Conservation (phyloP, 1,140 invertebrate genomes). For the Scaptomyza graminum region DNA sequence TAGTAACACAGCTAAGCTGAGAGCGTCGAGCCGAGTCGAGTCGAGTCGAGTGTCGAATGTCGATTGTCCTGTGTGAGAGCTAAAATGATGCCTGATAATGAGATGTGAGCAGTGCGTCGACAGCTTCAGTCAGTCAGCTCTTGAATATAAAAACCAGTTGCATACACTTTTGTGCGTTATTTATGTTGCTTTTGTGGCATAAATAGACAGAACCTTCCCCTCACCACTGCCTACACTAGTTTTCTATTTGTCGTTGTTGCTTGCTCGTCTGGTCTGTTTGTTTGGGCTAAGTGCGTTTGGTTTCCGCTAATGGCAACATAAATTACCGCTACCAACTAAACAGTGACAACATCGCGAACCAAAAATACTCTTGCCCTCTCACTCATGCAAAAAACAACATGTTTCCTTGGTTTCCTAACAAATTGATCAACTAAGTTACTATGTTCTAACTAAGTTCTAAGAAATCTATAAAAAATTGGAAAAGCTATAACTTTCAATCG, state of each 20-base stretch:
- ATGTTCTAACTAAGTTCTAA: neutral
- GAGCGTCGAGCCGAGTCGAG: neutral
- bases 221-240: neutral
- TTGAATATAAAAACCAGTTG: conserved; percentile 70
- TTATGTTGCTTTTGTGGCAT: conserved; percentile 70
- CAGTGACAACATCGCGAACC: conserved; percentile 44
- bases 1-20: conserved; percentile 24
- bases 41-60: conserved; percentile 25
- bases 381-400: neutral
- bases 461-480: no score
- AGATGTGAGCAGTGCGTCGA: conserved; percentile 26
- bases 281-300: conserved; percentile 54
- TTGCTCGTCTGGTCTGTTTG: neutral
- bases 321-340: conserved; percentile 73
- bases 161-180: conserved; percentile 61
- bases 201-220: conserved; percentile 47
- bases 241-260: neutral
- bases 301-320: conserved; percentile 72
- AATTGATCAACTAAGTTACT: neutral
- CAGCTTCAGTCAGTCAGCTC: conserved; percentile 7
- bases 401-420: no score
- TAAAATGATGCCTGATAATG: conserved; percentile 73
- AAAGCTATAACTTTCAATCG: no score
- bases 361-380: conserved; percentile 29
- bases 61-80: conserved; percentile 38